Percentiles rank a stretch among this genome's conserved stretches.
phyloP scores from a whole-genome alignment of 23 tunicate species.

The Halocynthia roretzi region DNA sequence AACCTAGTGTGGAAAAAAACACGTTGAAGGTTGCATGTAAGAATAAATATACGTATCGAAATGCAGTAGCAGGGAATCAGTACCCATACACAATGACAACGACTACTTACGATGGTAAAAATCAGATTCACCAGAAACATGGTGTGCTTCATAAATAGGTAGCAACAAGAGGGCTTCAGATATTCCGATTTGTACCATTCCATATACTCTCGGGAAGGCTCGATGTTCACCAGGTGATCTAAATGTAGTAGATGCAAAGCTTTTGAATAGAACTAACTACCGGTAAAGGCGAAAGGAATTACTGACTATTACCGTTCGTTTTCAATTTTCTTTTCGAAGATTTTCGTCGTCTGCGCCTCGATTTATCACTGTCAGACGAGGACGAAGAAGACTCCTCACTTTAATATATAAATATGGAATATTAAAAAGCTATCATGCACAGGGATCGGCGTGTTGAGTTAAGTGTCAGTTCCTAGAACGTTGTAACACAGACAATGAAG shows the following conservation, averaged over 20 bases:
- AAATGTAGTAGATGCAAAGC: neutral
- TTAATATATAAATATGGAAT: too few relatives aligned
- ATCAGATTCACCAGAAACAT: slow-evolving; percentile 55
- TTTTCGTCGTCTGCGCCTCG: slow-evolving; percentile 10
- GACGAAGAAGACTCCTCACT: neutral
- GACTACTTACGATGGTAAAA: slow-evolving; percentile 65
- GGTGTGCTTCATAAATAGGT: slow-evolving; percentile 61
- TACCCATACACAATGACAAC: neutral
- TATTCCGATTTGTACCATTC: slow-evolving; percentile 78
- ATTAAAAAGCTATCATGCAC: too few relatives aligned
- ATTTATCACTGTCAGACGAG: slow-evolving; percentile 4
- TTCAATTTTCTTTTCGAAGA: slow-evolving; percentile 20
- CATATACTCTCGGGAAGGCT: slow-evolving; percentile 40
- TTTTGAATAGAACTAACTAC: too few relatives aligned
- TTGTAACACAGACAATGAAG: too few relatives aligned
- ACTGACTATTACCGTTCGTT: neutral
- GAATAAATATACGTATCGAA: neutral
- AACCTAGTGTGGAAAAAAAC: slow-evolving; percentile 18
- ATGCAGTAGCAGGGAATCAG: neutral
- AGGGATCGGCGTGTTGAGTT: too few relatives aligned
- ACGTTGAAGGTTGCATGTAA: neutral
- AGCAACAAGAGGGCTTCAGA: slow-evolving; percentile 60
- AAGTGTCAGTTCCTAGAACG: too few relatives aligned
- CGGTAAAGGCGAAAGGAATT: too few relatives aligned
- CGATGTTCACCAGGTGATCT: slow-evolving; percentile 26